Percentiles rank a stretch among this genome's conserved stretches.
These are phyloP conservation scores for Eupithecia inturbata DNA, from an alignment of 2,888 invertebrate species.

Conservation along the genomic window DNA sequence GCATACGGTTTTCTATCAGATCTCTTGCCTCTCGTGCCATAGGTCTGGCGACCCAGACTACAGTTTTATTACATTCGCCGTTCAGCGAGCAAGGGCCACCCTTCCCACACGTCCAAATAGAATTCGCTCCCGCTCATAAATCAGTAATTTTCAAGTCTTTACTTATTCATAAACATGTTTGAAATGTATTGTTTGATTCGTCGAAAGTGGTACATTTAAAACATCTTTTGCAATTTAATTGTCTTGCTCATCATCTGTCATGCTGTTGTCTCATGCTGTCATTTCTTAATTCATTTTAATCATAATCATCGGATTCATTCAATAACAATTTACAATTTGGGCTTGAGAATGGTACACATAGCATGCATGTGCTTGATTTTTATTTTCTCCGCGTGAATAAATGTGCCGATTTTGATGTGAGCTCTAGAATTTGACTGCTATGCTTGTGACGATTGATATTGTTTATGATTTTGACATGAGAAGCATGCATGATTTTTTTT, in stretches of 20 bases:
- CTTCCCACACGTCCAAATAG: background rate
- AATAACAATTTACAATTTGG: no score
- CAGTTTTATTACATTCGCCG: background rate
- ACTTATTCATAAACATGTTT: background rate
- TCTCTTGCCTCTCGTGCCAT: background rate
- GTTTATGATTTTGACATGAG: conserved; percentile 7
- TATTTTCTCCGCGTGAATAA: background rate
- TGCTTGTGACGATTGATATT: background rate
- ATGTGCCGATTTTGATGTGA: background rate
- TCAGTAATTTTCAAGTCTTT: background rate
- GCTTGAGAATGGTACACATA: no score
- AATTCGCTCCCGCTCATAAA: conserved; percentile 3
- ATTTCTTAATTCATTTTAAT: no score
- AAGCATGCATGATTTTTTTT: conserved; percentile 3
- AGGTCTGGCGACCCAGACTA: background rate
- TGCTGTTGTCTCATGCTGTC: background rate
- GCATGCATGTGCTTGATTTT: background rate
- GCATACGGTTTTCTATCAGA: background rate
- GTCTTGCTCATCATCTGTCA: no score
- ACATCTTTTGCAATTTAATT: background rate
- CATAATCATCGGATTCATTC: no score
- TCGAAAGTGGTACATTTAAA: background rate
- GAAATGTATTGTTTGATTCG: background rate
- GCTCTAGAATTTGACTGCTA: background rate
- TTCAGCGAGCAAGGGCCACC: background rate